A percentile compares a stretch with the other conserved stretches of the same genome.
Evolutionary conservation across 2,113 vertebrate genomes (phyloP).

Genomic region (Oophaga pumilio): DNA sequence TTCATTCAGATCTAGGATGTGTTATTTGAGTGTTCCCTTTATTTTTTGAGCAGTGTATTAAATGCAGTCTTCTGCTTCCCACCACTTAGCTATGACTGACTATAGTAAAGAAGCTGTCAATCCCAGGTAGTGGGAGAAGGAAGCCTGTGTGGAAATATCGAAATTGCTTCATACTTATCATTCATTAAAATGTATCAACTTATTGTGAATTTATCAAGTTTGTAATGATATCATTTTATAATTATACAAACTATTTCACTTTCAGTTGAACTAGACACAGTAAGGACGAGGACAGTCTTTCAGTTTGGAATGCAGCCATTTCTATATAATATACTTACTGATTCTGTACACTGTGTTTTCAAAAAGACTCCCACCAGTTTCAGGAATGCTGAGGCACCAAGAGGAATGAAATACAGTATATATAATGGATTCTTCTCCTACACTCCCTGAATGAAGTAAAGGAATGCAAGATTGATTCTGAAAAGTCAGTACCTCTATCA

Average conservation of each 20-base stretch:
- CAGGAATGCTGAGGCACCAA: conserved; percentile 34
- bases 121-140: no score
- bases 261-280: neutral
- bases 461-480: conserved; percentile 28
- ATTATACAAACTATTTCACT: neutral
- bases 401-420: conserved; percentile 34
- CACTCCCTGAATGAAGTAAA: conserved; percentile 1
- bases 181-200: no score
- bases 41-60: no score
- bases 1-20: no score
- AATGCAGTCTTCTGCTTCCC: no score
- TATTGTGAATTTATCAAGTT: neutral
- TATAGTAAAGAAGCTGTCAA: no score
- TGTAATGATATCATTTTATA: neutral
- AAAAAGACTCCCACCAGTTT: conserved; percentile 32
- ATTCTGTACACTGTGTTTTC: conserved; percentile 38
- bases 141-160: no score
- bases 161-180: neutral
- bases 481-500: conserved; percentile 5
- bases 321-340: neutral
- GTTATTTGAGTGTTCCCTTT: no score
- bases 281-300: neutral
- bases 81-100: no score
- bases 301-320: conserved; percentile 19
- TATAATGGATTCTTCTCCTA: conserved; percentile 9